Evolutionary conservation across 2,113 vertebrate genomes (phyloP).

Genomic region (Campylorhamphus procurvoides): DNA sequence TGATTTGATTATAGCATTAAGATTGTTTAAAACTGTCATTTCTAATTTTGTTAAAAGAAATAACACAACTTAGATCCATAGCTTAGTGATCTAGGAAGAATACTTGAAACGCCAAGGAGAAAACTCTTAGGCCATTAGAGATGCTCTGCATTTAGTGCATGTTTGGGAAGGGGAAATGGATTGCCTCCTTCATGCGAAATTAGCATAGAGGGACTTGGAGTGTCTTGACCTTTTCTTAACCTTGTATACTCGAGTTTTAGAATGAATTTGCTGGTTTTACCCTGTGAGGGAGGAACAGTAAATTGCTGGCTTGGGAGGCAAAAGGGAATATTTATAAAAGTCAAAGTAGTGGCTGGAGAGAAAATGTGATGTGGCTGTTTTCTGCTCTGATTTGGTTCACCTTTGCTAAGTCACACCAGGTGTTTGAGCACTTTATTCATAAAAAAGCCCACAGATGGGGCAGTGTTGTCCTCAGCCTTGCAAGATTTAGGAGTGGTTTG

Average conservation of each 20-base stretch:
- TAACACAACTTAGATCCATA: constrained; percentile 12
- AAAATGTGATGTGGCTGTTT: not conserved
- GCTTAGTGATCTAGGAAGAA: constrained; percentile 1
- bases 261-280: constrained; percentile 2
- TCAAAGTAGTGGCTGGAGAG: not conserved
- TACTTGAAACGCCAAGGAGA: not conserved
- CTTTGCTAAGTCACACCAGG: not conserved
- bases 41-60: constrained; percentile 62
- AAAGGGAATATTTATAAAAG: not conserved
- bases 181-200: constrained; percentile 43
- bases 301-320: not conserved
- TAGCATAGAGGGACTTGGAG: not conserved
- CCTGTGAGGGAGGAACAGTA: not conserved
- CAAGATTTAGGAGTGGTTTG: not conserved
- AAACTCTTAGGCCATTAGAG: constrained; percentile 38
- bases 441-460: not conserved
- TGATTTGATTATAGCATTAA: constrained; percentile 66
- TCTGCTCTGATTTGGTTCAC: not conserved
- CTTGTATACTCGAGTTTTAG: not conserved
- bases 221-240: constrained; percentile 55
- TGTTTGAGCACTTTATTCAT: not conserved
- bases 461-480: not conserved
- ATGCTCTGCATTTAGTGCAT: constrained; percentile 2
- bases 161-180: constrained; percentile 35
- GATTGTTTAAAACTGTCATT: constrained; percentile 61